Base-by-base conservation (phyloP, 2,113 vertebrate species). In the Platichthys flesus region DNA sequence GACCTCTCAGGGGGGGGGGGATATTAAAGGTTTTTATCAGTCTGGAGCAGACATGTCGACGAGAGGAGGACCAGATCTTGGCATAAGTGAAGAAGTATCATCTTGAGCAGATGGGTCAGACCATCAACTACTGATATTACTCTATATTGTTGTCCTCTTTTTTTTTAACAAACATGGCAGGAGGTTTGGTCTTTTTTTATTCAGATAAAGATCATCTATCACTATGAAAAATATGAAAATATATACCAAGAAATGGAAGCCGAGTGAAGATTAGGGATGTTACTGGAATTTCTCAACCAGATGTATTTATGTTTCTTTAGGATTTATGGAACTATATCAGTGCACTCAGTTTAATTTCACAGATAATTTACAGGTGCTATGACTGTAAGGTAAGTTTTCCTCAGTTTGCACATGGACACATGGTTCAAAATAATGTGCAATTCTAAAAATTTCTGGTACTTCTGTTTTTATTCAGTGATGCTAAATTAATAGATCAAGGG, bases 21-120 rank as follows among this genome's bases (percentile, higher is more conserved):
- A 62, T 66, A 23, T 58, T 28, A 45, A 56, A 56, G 68, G 31
- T 65, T 85, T 77, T 79, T 72, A 87, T 81, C 78, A 57, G 40
- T 42, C 31, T 28, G 10, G 45, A 26, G 45, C 58, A 71, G 71
- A 81, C 7, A 9, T 55, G 68, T 47, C 15, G 49, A 54, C 65
- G 55, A 9, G 51, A n/a, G 24, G 37, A 61, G 49, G 59, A 64
- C 65, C 64, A 21, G 49, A 9, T 61, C 69, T 58, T 67, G 60
- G 42, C 63, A 60, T 21, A 83, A 58, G 75, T 62, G 31, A 67
- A 64, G 35, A 61, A 35, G 12, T 23, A 12, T 52, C 9, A 28
- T 56, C 55, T 58, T 21, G 35, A 72, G 9, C 20, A 76, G 54
- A 79, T 67, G 9, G 58, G 35, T 26, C 52, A 65, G 8, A 63